Percentiles rank a stretch among this genome's conserved stretches.
Conservation (phyloP, 1,140 invertebrate species). For the Drosophila kohkoa region DNA sequence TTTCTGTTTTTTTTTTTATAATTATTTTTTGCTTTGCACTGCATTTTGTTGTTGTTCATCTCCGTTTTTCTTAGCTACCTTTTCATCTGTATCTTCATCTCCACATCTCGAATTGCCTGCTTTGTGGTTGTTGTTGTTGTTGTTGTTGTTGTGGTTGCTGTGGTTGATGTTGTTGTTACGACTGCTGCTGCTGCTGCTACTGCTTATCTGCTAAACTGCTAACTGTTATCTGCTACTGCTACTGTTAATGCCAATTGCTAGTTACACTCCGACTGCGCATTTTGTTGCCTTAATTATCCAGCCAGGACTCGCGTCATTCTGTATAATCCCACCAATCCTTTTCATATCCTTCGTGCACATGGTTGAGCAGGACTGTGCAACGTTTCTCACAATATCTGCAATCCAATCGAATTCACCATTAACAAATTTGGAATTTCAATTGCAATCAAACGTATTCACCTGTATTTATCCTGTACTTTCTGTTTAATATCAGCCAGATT, state of each 20-base stretch:
- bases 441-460: conserved; percentile 86
- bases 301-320: conserved; percentile 87
- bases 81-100: neutral
- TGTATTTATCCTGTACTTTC: conserved; percentile 99
- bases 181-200: neutral
- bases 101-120: neutral
- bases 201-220: conserved; percentile 18
- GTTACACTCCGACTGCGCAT: conserved; percentile 48
- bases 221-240: conserved; percentile 24
- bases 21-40: conserved; percentile 15
- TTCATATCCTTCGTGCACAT: conserved; percentile 99
- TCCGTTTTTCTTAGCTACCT: conserved; percentile 1
- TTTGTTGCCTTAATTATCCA: conserved; percentile 71
- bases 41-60: neutral
- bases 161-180: too few species aligned
- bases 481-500: conserved; percentile 99
- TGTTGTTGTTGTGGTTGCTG: neutral
- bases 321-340: conserved; percentile 99
- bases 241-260: conserved; percentile 45
- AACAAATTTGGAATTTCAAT: neutral
- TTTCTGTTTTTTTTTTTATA: neutral
- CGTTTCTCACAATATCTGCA: conserved; percentile 98
- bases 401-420: conserved; percentile 2
- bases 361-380: conserved; percentile 96
- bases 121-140: conserved; percentile 5